phyloP scores from a whole-genome alignment of 2,888 invertebrate genomes.

The Sinotaia quadrata region DNA sequence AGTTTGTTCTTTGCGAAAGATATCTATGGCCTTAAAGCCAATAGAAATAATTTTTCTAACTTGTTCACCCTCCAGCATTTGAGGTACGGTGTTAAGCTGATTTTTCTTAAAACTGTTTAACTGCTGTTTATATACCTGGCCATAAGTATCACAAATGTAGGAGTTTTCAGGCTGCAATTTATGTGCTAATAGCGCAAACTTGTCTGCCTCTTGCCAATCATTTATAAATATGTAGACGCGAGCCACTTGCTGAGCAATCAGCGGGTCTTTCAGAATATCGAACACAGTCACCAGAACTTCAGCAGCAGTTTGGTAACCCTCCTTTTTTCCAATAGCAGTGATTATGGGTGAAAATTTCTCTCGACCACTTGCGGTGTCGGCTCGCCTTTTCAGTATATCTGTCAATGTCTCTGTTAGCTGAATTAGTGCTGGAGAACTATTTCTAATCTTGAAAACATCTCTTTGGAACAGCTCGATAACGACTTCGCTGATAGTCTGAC shows the following conservation, averaged over 20 bases:
- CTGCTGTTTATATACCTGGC: conserved; percentile 47
- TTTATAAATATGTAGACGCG: conserved; percentile 47
- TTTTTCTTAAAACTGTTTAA: conserved; percentile 32
- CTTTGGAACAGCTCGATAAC: conserved; percentile 40
- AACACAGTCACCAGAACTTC: conserved; percentile 40
- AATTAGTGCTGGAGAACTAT: conserved; percentile 33
- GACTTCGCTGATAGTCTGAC: conserved; percentile 37
- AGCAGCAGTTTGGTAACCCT: conserved; percentile 42
- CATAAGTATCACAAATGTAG: conserved; percentile 55
- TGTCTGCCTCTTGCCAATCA: conserved; percentile 47
- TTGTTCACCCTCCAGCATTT: conserved; percentile 31
- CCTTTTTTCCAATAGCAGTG: conserved; percentile 39
- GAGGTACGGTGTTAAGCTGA: conserved; percentile 21
- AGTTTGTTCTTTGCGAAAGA: conserved; percentile 44
- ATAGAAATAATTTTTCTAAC: conserved; percentile 38
- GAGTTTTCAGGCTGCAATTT: conserved; percentile 41
- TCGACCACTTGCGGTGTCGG: conserved; percentile 34
- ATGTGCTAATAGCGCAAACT: conserved; percentile 43
- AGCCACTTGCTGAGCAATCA: conserved; percentile 57
- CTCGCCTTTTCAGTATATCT: conserved; percentile 46
- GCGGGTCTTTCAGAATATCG: conserved; percentile 48
- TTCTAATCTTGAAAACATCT: conserved; percentile 45
- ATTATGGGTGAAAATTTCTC: conserved; percentile 54
- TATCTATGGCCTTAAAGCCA: conserved; percentile 40
- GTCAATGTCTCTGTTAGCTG: conserved; percentile 41